phyloP scores from a whole-genome alignment of 2,888 invertebrate genomes.

The Ornithoptera alexandrae region DNA sequence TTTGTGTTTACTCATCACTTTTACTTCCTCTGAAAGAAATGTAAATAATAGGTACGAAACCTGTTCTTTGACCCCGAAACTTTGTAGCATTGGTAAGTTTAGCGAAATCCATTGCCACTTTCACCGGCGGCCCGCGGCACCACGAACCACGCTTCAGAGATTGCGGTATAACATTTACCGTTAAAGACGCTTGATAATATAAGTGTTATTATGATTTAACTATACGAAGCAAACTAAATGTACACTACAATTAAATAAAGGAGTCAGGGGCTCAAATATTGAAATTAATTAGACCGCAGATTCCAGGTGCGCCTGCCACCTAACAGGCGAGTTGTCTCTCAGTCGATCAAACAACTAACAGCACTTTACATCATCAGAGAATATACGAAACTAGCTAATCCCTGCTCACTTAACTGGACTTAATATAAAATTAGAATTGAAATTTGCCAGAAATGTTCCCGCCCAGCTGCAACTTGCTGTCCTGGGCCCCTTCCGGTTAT shows the following conservation, averaged over 20 bases:
- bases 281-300: no score
- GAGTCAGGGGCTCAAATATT: background rate
- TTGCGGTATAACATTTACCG: conserved; percentile 21
- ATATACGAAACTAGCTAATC: no score
- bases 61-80: conserved; percentile 65
- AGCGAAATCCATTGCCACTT: conserved; percentile 58
- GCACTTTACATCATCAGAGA: no score
- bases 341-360: no score
- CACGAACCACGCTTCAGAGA: conserved; percentile 35
- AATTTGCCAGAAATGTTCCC: no score
- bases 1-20: conserved; percentile 39
- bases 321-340: no score
- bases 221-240: conserved; percentile 1
- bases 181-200: conserved; percentile 19
- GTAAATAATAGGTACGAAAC: conserved; percentile 58
- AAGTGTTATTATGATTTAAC: conserved; percentile 8
- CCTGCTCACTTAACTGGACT: no score
- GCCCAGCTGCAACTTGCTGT: no score
- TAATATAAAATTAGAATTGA: no score
- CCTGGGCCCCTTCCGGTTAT: no score
- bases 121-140: conserved; percentile 49
- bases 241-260: conserved; percentile 6
- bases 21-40: conserved; percentile 64
- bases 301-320: no score
- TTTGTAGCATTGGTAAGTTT: conserved; percentile 51